Base-by-base conservation (phyloP, 2,113 vertebrate species). In the Anser brachyrhynchus region DNA sequence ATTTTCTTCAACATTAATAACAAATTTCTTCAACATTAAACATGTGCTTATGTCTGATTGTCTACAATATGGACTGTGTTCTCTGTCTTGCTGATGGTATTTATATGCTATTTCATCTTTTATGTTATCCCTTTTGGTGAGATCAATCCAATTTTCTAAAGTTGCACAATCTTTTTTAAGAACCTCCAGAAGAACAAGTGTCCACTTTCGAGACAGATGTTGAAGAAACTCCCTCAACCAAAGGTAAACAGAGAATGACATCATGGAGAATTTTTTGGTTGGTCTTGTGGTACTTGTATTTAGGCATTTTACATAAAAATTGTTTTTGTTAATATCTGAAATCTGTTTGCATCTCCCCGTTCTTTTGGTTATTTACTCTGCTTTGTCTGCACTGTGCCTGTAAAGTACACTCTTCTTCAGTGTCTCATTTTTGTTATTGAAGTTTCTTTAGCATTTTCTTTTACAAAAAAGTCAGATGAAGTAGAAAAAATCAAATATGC, bases 151-250 rank as follows among this genome's bases (percentile, higher is more conserved):
- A 87, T 73, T 80, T 91, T 97, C 97, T 90, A 35, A 83, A 96
- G 73, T 80, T 96, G 43, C 37, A 20, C 84, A 95, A 91, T 98
- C 84, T 98, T 87, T 98, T 98, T 98, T 95, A 98, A 98, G 97
- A 93, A 89, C 91, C 89, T 84, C 89, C 90, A 77, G 98, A 98
- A 92, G 96, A 97, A 96, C 59, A 5, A 43, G 91, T 87, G 70
- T 95, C 96, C 64, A 82, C 95, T 74, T 91, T 94, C 95, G 95
- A 95, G 90, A 75, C 44, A 94, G 97, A 98, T 95, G 71, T 95
- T 70, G 95, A 98, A 96, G 97, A 97, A 84, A 97, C 94, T 82
- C 96, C 96, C 66, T 43, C 97, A 49, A 55, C 94, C 43, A 97
- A 97, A 98, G 98, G 98, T 98, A 98, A 97, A 97, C 10, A 52